Base-by-base conservation (phyloP, 2,113 vertebrate species). In the Polypterus senegalus region DNA sequence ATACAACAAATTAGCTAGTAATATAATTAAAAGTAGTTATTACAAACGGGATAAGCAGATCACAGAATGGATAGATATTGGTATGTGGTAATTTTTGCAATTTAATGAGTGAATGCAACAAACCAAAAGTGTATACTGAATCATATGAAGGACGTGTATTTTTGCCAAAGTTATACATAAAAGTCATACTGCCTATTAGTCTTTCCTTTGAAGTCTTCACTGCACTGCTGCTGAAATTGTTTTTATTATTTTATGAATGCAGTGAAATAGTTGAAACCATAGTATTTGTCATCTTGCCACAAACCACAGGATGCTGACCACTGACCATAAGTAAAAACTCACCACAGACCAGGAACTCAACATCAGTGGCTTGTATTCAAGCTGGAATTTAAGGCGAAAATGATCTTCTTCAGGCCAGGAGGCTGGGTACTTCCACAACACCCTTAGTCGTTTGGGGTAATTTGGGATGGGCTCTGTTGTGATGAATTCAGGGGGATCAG, bases 301-400 rank as follows among this genome's bases (percentile, higher is more conserved):
- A 57, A 57, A 57, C 56, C 56, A 57, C 56, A 5, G 1, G 9
- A 5, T 4, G 9, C 27, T 57, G 56, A 44, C 11, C 56, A 7
- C 5, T 45, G 5, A 8, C 6, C 54, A 55, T 45, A 61, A 27
- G 27, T 27, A 27, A 9, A 5, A 46, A 49, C 78, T 69, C 4
- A 87, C 86, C 74, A 73, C 65, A 27, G 86, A 85, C 86, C 83
- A 88, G 71, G 70, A 67, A 0, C 43, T 48, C 2, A 82, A 86
- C 56, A 76, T 81, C 9, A 54, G 52, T 0, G 84, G 86, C 47
- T 73, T 73, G 75, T 88, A 86, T 68, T 76, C 73, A 54, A 88
- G 69, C 7, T 79, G 76, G 65, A 82, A 86, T 27, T 46, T 3
- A 1, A 88, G 74, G 1, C 79, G 79, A 62, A 82, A 88, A 1